A percentile compares a stretch with the other conserved stretches of the same genome.
Conservation (phyloP, 2,797 vertebrate species). For the Epinephelus coioides region DNA sequence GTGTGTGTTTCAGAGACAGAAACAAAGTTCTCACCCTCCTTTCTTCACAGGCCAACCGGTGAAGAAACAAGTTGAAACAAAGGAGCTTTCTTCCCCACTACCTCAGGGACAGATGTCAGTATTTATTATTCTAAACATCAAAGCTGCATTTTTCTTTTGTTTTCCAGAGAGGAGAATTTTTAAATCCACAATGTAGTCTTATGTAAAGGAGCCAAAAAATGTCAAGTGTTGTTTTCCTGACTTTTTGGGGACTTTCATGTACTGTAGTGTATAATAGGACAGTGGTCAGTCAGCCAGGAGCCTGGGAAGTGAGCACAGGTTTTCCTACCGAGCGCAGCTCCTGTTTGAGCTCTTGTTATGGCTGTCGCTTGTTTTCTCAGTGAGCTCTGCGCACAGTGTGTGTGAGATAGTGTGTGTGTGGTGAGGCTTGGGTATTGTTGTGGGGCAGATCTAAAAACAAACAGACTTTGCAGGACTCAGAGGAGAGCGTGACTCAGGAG, state of each 20-base stretch:
- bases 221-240: conserved; percentile 80
- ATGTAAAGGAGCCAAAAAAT: conserved; percentile 77
- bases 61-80: conserved; percentile 80
- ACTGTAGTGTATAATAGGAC: conserved; percentile 69
- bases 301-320: conserved; percentile 78
- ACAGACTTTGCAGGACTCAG: conserved; percentile 65
- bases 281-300: conserved; percentile 77
- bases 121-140: conserved; percentile 89
- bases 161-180: conserved; percentile 52
- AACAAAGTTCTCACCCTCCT: conserved; percentile 56
- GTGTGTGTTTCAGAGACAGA: conserved; percentile 48
- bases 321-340: conserved; percentile 74
- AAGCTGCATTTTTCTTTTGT: conserved; percentile 82
- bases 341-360: conserved; percentile 80
- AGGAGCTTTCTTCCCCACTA: conserved; percentile 72
- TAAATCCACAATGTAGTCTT: conserved; percentile 72
- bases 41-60: conserved; percentile 61
- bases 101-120: conserved; percentile 77
- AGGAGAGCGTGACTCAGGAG: conserved; percentile 68
- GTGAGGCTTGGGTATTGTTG: conserved; percentile 75
- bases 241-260: conserved; percentile 83
- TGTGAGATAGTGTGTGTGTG: conserved; percentile 63
- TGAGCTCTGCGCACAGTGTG: conserved; percentile 52
- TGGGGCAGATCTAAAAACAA: conserved; percentile 81
- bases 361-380: conserved; percentile 82